phyloP scores from a whole-genome alignment of 2,888 invertebrate species.

The Ochlodes sylvanus region DNA sequence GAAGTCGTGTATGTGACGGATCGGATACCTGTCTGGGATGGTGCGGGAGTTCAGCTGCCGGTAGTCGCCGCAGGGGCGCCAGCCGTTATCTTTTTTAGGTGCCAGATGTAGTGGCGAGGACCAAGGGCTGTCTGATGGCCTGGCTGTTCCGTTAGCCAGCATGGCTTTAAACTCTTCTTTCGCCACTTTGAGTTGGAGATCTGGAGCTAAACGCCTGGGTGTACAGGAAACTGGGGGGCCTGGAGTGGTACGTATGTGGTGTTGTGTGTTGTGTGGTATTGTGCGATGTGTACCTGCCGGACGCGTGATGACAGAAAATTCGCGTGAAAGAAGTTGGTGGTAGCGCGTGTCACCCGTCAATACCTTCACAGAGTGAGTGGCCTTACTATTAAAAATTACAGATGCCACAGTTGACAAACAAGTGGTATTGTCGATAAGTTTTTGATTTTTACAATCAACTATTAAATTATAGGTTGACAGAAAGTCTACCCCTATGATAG shows the following conservation, averaged over 20 bases:
- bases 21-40: slow-evolving; percentile 54
- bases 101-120: slow-evolving; percentile 53
- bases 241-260: slow-evolving; percentile 50
- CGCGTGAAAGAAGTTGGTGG: slow-evolving; percentile 19
- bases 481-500: slow-evolving; percentile 57
- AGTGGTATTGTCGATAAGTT: slow-evolving; percentile 41
- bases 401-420: slow-evolving; percentile 8
- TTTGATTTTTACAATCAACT: slow-evolving; percentile 46
- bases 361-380: slow-evolving; percentile 24
- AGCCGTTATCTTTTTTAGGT: slow-evolving; percentile 47
- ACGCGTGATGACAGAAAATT: slow-evolving; percentile 41
- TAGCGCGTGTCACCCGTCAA: slow-evolving; percentile 26
- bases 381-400: slow-evolving; percentile 2
- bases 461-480: slow-evolving; percentile 48
- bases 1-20: slow-evolving; percentile 42
- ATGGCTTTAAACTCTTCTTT: slow-evolving; percentile 50
- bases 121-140: slow-evolving; percentile 50
- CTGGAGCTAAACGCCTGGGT: slow-evolving; percentile 52
- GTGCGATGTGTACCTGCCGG: slow-evolving; percentile 41
- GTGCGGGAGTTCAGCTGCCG: slow-evolving; percentile 53
- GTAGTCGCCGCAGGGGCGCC: slow-evolving; percentile 55
- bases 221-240: slow-evolving; percentile 47
- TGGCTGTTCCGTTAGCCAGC: slow-evolving; percentile 51
- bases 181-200: slow-evolving; percentile 42
- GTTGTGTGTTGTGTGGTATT: slow-evolving; percentile 44